Evolutionary conservation across 2,113 vertebrate species (phyloP).

Genomic region (Gobius niger): DNA sequence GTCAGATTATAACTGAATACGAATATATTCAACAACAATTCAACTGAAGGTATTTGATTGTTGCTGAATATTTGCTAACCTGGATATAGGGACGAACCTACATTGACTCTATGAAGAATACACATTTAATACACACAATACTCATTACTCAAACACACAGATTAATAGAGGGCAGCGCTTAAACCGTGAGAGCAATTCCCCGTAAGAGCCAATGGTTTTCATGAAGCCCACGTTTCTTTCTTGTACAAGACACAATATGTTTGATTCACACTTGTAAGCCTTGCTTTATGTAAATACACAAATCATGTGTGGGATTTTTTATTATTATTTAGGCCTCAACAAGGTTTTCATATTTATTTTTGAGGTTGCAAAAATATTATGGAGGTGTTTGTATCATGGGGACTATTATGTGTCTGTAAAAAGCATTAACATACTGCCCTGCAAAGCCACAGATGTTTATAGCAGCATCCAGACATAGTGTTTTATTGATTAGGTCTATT

Average conservation of each 20-base stretch:
- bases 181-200: not conserved
- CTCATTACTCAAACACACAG: too few species aligned
- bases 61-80: too few species aligned
- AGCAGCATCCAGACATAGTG: not conserved
- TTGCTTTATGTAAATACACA: slow-evolving; percentile 1
- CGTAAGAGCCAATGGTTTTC: not conserved
- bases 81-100: too few species aligned
- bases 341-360: slow-evolving; percentile 3
- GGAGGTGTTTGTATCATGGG: not conserved
- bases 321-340: not conserved
- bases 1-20: too few species aligned
- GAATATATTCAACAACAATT: too few species aligned
- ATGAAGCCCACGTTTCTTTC: too few species aligned
- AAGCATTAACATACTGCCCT: not conserved
- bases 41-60: too few species aligned
- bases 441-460: not conserved
- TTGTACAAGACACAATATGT: not conserved
- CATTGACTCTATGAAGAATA: too few species aligned
- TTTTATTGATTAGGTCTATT: too few species aligned
- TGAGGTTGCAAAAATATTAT: not conserved
- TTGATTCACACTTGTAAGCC: not conserved
- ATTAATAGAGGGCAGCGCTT: not conserved
- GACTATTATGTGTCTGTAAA: not conserved
- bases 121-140: too few species aligned
- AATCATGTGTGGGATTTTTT: not conserved